phyloP scores from a whole-genome alignment of 2,888 invertebrate genomes.

The Microctonus brassicae region DNA sequence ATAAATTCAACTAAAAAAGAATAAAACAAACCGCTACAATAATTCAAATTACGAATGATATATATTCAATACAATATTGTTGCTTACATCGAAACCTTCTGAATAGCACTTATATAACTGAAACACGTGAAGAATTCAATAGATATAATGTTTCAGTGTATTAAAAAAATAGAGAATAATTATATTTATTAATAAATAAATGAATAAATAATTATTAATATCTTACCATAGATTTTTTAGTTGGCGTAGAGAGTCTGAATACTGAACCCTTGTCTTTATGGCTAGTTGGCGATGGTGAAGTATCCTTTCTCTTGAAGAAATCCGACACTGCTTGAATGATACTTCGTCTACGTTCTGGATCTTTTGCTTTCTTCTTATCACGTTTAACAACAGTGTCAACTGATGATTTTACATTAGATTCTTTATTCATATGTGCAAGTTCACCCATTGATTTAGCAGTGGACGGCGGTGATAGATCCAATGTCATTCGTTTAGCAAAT shows the following conservation, averaged over 20 bases:
- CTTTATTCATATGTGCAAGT: constrained; percentile 41
- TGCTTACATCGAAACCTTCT: constrained; percentile 70
- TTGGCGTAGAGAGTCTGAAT: constrained; percentile 75
- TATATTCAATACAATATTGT: constrained; percentile 35
- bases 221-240: constrained; percentile 76
- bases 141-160: constrained; percentile 31
- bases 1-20: constrained; percentile 21
- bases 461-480: constrained; percentile 48
- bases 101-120: constrained; percentile 69
- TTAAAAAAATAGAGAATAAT: constrained; percentile 22
- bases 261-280: constrained; percentile 73
- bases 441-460: constrained; percentile 66
- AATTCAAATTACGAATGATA: constrained; percentile 12
- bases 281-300: constrained; percentile 65
- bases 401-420: constrained; percentile 8
- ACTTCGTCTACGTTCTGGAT: constrained; percentile 82
- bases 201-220: constrained; percentile 3
- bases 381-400: constrained; percentile 58
- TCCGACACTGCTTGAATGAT: constrained; percentile 88
- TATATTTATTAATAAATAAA: constrained; percentile 11
- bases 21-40: constrained; percentile 38
- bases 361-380: constrained; percentile 73
- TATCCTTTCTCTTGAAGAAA: constrained; percentile 82
- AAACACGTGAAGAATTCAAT: constrained; percentile 50
- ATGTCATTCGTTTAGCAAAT: constrained; percentile 53